phyloP scores from a whole-genome alignment of 1,140 invertebrate genomes.

The Anoplolepis gracilipes region DNA sequence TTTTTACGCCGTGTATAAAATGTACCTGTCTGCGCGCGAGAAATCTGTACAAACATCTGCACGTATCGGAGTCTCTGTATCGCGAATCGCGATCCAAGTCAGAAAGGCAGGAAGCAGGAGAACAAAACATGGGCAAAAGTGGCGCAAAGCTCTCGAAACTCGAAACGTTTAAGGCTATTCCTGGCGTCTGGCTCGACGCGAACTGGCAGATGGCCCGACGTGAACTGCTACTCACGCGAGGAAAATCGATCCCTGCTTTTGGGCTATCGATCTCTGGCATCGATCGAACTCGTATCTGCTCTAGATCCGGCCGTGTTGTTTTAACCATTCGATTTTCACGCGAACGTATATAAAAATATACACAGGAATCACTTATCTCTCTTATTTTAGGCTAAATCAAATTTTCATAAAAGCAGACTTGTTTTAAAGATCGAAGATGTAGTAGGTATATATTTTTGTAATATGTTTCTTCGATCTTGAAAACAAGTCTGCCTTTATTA shows the following conservation, averaged over 20 bases:
- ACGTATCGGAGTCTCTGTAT: neutral
- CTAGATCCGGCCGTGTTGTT: neutral
- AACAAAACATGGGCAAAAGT: slow-evolving; percentile 46
- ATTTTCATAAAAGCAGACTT: neutral
- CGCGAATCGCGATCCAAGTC: neutral
- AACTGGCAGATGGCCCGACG: slow-evolving; percentile 73
- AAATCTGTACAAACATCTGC: slow-evolving; percentile 9
- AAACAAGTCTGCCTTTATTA: too few species aligned
- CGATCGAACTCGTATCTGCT: neutral
- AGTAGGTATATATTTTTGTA: too few species aligned
- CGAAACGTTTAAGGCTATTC: slow-evolving; percentile 71
- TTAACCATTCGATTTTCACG: neutral
- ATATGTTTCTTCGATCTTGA: too few species aligned
- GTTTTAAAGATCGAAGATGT: neutral
- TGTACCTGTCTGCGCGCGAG: neutral
- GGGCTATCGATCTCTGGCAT: neutral
- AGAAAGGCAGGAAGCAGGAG: slow-evolving; percentile 47
- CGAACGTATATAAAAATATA: neutral
- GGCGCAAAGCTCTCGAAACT: slow-evolving; percentile 61
- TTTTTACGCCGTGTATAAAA: neutral
- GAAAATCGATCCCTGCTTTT: slow-evolving; percentile 59
- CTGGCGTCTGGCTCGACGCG: slow-evolving; percentile 65
- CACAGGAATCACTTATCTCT: too few species aligned
- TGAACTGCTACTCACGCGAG: neutral
- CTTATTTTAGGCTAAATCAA: neutral